These are phyloP conservation scores for Pogonocichla stellata DNA, from an alignment of 2,113 vertebrate genomes.

Conservation along the genomic window DNA sequence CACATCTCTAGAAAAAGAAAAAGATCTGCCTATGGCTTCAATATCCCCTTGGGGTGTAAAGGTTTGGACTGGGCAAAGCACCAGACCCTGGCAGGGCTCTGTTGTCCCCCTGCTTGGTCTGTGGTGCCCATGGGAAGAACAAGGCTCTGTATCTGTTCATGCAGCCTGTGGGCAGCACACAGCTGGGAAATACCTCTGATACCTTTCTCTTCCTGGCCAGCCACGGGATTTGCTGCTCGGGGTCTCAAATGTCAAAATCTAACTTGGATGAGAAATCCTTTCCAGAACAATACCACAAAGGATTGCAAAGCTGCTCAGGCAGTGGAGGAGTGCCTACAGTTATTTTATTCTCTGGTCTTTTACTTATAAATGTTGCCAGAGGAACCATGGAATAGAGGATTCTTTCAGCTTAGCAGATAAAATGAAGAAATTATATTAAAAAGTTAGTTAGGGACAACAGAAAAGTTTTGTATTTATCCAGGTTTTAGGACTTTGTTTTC, in stretches of 20 bases:
- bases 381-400: not conserved
- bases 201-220: not conserved
- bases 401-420: not conserved
- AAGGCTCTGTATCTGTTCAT: rapidly evolving
- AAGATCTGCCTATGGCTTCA: not conserved
- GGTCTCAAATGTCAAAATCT: not conserved
- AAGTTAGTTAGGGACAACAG: not conserved
- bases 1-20: not conserved
- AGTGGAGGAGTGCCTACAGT: not conserved
- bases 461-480: not conserved
- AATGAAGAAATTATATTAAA: not conserved
- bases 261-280: not conserved
- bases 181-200: not conserved
- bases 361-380: not conserved
- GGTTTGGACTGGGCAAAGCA: not conserved
- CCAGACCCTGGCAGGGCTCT: not conserved
- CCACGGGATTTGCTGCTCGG: not conserved
- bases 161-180: rapidly evolving
- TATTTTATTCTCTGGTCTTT: not conserved
- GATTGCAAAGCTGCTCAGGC: not conserved
- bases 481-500: not conserved
- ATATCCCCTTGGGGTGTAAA: not conserved
- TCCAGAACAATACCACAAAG: not conserved
- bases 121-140: not conserved
- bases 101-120: not conserved